Percentiles rank a stretch among this genome's conserved stretches.
phyloP scores from a whole-genome alignment of 2,888 invertebrate species.

The Melanotus villosus region DNA sequence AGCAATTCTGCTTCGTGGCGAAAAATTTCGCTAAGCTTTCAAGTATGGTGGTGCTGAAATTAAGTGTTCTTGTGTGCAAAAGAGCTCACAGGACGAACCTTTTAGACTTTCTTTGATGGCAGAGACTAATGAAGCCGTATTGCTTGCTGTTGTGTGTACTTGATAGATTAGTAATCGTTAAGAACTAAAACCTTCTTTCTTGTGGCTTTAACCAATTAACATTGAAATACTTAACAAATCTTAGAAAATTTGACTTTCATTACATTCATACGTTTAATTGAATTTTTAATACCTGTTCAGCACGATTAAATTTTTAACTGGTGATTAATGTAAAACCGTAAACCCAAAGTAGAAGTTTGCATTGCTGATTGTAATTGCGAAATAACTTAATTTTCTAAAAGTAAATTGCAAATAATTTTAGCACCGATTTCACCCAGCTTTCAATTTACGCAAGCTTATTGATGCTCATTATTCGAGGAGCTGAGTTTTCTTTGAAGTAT shows the following conservation, averaged over 20 bases:
- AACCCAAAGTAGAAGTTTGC: neutral
- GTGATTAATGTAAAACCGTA: neutral
- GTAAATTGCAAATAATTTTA: slow-evolving; percentile 16
- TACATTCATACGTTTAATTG: too few species aligned
- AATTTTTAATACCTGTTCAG: too few species aligned
- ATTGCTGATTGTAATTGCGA: neutral
- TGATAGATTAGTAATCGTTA: slow-evolving; percentile 12
- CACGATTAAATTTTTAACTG: neutral
- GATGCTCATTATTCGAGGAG: slow-evolving; percentile 17
- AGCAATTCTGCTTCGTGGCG: slow-evolving; percentile 3
- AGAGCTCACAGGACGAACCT: slow-evolving; percentile 3
- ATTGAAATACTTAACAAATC: too few species aligned
- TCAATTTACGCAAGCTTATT: slow-evolving; percentile 19
- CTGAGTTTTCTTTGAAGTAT: slow-evolving; percentile 24
- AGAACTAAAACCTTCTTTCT: neutral
- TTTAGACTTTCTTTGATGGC: slow-evolving; percentile 13
- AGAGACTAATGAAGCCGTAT: slow-evolving; percentile 20
- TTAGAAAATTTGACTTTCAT: too few species aligned
- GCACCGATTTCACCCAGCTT: slow-evolving; percentile 3
- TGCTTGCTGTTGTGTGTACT: slow-evolving; percentile 6
- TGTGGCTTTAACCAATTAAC: too few species aligned
- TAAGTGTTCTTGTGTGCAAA: slow-evolving; percentile 20
- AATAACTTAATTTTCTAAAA: slow-evolving; percentile 1
- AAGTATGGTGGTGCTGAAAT: neutral
- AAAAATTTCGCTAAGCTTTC: slow-evolving; percentile 10